Base-by-base conservation (phyloP, 2,113 vertebrate genomes). In the Pelecanoides urinatrix region DNA sequence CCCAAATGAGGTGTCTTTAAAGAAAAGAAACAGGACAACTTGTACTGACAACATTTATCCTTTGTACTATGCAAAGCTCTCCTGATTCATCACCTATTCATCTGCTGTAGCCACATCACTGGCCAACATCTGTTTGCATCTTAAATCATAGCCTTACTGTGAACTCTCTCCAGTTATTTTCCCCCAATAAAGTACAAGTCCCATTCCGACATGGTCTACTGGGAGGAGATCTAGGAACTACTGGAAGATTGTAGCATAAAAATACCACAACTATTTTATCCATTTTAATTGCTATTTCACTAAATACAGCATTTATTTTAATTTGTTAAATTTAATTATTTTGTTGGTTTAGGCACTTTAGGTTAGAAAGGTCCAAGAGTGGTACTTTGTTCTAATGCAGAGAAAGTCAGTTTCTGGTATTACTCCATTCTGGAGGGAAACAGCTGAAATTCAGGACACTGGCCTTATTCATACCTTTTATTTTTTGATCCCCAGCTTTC, bases 11-110 rank as follows among this genome's bases (percentile, higher is more conserved):
- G 83, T 92, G 95, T 94, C 80, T 96, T 72, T 87, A 94, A 93
- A 86, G 91, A 96, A 74, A 90, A 92, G 90, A 95, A 95, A 88
- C 86, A 96, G 88, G 90, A 75, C 88, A 84, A 94, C 88, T 86
- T 81, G 65, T 66, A 75, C 79, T 94, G 94, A 93, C 92, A 96
- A 92, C 79, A 0, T 71, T 88, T 94, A 94, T 66, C 90, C 90
- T 96, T 94, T 96, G 92, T 94, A 74, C 79, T 92, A 13, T 19
- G 50, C 83, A 78, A 96, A 89, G 67, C 76, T 94, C 86, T 92
- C 75, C 83, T 95, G 94, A 96, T 94, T 96, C 95, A 96, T 94
- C 95, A 96, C 61, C 79, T 94, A 86, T 65, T 95, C 91, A 89
- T 91, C 91, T 94, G 68, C 80, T 40, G 5, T 77, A 79, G 84